Evolutionary conservation across 2,797 vertebrate genomes (phyloP).

Genomic region (Poeciliopsis presidionis): DNA sequence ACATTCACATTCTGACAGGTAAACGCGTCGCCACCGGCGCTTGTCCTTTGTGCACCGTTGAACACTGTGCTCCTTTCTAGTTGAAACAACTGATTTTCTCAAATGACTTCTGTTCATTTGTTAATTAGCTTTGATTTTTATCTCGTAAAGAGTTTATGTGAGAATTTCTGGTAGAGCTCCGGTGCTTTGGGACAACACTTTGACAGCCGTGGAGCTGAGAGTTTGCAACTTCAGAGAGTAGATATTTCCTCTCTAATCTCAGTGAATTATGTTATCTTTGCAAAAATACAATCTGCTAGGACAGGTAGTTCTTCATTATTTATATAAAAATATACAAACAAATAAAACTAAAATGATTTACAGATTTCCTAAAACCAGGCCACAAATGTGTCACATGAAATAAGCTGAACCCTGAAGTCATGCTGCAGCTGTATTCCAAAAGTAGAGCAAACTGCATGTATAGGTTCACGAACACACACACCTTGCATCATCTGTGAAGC

Average conservation of each 20-base stretch:
- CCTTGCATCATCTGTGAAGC: constrained; percentile 48
- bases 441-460: constrained; percentile 37
- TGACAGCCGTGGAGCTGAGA: not conserved
- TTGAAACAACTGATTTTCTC: not conserved
- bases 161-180: not conserved
- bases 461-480: constrained; percentile 14
- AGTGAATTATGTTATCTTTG: not conserved
- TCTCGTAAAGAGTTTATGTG: not conserved
- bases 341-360: not conserved
- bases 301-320: not conserved
- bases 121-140: constrained; percentile 1
- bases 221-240: not conserved
- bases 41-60: not conserved
- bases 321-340: constrained; percentile 13
- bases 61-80: not conserved
- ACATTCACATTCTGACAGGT: not conserved
- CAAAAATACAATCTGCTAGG: not conserved
- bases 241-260: not conserved
- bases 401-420: constrained; percentile 38
- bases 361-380: not conserved
- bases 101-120: not conserved
- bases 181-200: not conserved
- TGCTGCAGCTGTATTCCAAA: constrained; percentile 45
- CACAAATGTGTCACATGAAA: constrained; percentile 44
- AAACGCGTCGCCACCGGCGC: not conserved